Conservation (phyloP, 2,797 vertebrate genomes). For the Benthosema pterotum region DNA sequence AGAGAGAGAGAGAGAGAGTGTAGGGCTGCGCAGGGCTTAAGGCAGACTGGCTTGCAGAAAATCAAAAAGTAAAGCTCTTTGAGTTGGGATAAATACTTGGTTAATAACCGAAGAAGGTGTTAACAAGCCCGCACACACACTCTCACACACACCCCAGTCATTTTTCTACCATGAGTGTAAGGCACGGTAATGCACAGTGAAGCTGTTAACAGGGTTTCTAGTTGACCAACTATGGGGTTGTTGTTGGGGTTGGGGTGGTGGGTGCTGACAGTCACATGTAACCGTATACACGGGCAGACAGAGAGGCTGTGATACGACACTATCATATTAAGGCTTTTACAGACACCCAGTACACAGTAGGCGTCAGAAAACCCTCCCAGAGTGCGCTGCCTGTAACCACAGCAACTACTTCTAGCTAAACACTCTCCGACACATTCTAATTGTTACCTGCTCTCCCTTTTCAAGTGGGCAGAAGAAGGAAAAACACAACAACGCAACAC, state of each 20-base stretch:
- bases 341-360: slow-evolving; percentile 31
- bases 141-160: no score
- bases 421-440: slow-evolving; percentile 28
- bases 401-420: slow-evolving; percentile 52
- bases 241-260: neutral
- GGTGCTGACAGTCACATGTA: slow-evolving; percentile 2
- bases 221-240: slow-evolving; percentile 17
- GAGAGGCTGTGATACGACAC: neutral
- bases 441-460: slow-evolving; percentile 79
- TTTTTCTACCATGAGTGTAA: neutral
- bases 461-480: slow-evolving; percentile 53
- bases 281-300: slow-evolving; percentile 38
- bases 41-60: neutral
- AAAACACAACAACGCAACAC: slow-evolving; percentile 62
- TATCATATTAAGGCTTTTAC: slow-evolving; percentile 46
- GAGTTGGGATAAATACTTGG: neutral
- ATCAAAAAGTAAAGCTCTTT: neutral
- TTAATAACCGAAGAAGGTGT: no score
- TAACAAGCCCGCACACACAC: no score
- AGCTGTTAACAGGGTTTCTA: slow-evolving; percentile 1
- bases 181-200: neutral
- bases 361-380: slow-evolving; percentile 30
- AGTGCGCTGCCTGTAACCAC: slow-evolving; percentile 43
- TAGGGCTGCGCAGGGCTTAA: neutral
- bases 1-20: neutral